These are phyloP conservation scores for Phrynocephalus versicolor DNA, from an alignment of 2,113 vertebrate genomes.

Conservation along the genomic window DNA sequence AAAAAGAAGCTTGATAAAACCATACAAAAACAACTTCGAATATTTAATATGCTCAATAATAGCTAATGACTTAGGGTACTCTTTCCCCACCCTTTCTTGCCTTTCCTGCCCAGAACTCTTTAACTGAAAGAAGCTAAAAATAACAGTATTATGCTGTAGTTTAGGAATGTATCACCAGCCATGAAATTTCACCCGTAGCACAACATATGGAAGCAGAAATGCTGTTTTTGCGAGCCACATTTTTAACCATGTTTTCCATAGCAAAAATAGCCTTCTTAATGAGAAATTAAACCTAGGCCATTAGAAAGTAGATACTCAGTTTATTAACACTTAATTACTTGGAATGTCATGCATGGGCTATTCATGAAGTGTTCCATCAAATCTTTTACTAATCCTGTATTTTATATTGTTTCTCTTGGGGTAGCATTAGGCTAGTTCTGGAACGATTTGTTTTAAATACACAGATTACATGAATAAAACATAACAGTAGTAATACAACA, in stretches of 20 bases:
- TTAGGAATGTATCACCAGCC: slow-evolving; percentile 43
- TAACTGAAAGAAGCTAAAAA: slow-evolving; percentile 49
- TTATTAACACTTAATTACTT: slow-evolving; percentile 64
- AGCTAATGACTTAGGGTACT: not conserved
- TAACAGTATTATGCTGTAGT: slow-evolving; percentile 28
- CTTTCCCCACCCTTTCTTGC: slow-evolving; percentile 1
- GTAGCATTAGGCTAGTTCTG: slow-evolving; percentile 50
- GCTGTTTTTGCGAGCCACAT: slow-evolving; percentile 22
- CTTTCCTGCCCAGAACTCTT: slow-evolving; percentile 2
- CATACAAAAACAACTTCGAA: not conserved
- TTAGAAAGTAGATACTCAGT: slow-evolving; percentile 61
- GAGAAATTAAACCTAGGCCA: slow-evolving; percentile 50
- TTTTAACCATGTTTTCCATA: slow-evolving; percentile 24
- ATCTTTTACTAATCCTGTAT: slow-evolving; percentile 44
- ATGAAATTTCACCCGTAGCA: slow-evolving; percentile 34
- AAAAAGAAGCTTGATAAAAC: not conserved
- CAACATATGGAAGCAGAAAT: slow-evolving; percentile 2
- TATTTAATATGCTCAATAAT: not conserved
- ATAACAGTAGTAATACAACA: slow-evolving; percentile 20
- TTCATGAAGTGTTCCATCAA: slow-evolving; percentile 65
- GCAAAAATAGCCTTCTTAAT: slow-evolving; percentile 54
- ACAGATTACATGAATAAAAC: slow-evolving; percentile 62
- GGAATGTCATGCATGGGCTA: slow-evolving; percentile 64
- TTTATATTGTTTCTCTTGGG: slow-evolving; percentile 58
- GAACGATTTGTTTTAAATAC: slow-evolving; percentile 44